Conservation (phyloP, 1,140 invertebrate species). For the Drosophila willistoni region DNA sequence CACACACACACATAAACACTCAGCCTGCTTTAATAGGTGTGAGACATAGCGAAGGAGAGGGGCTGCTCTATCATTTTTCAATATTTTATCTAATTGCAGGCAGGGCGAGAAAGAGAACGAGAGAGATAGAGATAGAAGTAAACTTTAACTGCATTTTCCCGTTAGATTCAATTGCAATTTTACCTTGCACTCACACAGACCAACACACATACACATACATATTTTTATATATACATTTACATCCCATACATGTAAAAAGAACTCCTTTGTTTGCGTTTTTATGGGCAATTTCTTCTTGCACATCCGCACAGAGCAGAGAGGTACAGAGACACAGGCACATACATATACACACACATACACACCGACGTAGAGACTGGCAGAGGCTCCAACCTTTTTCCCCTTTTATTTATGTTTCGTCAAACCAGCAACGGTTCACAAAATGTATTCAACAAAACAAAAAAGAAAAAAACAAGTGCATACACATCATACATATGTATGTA, state of each 20-base stretch:
- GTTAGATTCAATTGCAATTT: constrained; percentile 45
- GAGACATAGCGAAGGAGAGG: constrained; percentile 11
- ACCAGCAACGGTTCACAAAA: not conserved
- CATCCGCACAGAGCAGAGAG: constrained; percentile 26
- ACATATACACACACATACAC: constrained; percentile 11
- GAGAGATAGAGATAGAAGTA: not conserved
- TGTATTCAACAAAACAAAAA: constrained; percentile 4
- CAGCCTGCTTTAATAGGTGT: constrained; percentile 1
- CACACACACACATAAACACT: constrained; percentile 12
- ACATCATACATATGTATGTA: constrained; percentile 7
- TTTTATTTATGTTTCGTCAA: not conserved
- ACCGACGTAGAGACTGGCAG: constrained; percentile 1
- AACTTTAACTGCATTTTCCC: constrained; percentile 23
- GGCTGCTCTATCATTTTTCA: constrained; percentile 46
- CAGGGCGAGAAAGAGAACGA: not conserved
- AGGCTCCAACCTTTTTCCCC: constrained; percentile 2
- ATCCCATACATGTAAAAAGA: constrained; percentile 37
- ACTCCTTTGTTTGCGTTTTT: constrained; percentile 71
- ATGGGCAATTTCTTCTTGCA: constrained; percentile 26
- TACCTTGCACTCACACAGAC: constrained; percentile 36
- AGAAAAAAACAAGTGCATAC: constrained; percentile 16
- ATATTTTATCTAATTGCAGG: constrained; percentile 48
- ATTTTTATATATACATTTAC: constrained; percentile 38
- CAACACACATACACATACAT: constrained; percentile 22
- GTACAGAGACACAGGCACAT: constrained; percentile 3